Base-by-base conservation (phyloP, 2,113 vertebrate species). In the Rhynchomys soricoides region DNA sequence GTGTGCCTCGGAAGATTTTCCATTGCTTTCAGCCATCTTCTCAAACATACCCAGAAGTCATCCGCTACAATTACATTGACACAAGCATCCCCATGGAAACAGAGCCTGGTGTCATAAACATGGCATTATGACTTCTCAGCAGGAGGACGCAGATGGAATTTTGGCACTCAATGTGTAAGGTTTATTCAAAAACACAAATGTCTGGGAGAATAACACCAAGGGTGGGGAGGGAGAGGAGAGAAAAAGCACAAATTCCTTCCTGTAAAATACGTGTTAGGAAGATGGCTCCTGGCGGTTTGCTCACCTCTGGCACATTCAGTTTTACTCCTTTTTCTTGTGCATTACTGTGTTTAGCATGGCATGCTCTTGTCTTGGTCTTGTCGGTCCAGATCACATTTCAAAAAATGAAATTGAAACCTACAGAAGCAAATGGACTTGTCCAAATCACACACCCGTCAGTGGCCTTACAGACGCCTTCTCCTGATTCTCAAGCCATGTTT, bases 61-160 rank as follows among this genome's bases (percentile, higher is more conserved):
- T 89, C 87, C 74, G 91, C 96, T 93, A 59, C 94, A 90, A 93
- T 97, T 92, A 91, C 78, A 50, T 1, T 87, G 96, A 96, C 91
- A 96, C 73, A 66, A 59, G 48, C 92, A 68, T 97, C 82, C 95
- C 97, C 97, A 97, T 96, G 97, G 97, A 96, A 97, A 97, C 97
- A 85, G 96, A 95, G 92, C 77, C 34, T 68, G 71, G 95, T 92
- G 93, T 95, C 86, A 96, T 95, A 93, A 97, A 95, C 94, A 91
- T 37, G 91, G 94, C 95, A 96, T 96, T 97, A 89, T 90, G 96
- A 95, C 96, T 98, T 96, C 94, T 95, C 96, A 95, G 95, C 94
- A 75, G 96, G 95, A 95, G 57, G 77, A 95, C 73, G 94, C 95
- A 98, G 97, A 95, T 95, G 95, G 95, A 94, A 89, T 92, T 93